phyloP scores from a whole-genome alignment of 2,888 invertebrate genomes.

The Noctua comes region DNA sequence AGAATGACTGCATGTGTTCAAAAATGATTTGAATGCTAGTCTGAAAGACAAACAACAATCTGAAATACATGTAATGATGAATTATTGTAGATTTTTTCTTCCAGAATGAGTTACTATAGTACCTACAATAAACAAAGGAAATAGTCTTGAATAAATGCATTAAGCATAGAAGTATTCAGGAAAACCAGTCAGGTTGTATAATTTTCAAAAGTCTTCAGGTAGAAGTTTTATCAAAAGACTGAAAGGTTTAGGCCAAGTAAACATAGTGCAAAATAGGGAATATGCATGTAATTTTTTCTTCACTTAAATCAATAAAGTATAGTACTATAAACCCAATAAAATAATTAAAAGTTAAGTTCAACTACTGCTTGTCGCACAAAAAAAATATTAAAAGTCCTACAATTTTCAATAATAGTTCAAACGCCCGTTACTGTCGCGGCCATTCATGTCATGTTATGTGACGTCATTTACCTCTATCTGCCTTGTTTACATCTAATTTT shows the following conservation, averaged over 20 bases:
- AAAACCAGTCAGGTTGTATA: background rate
- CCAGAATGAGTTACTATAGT: background rate
- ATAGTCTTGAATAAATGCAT: background rate
- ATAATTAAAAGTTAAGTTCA: too few species aligned
- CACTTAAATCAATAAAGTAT: too few species aligned
- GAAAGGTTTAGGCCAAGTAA: too few species aligned
- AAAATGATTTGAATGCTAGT: conserved; percentile 16
- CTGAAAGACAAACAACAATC: background rate
- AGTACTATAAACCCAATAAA: too few species aligned
- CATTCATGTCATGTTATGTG: too few species aligned
- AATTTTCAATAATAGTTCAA: too few species aligned
- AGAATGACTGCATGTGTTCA: background rate
- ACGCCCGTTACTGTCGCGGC: too few species aligned
- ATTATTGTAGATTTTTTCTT: background rate
- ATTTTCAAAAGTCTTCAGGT: background rate
- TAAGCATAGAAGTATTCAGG: background rate
- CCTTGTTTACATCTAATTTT: too few species aligned
- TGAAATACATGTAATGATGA: background rate
- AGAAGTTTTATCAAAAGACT: background rate
- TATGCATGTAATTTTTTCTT: too few species aligned
- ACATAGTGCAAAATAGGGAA: background rate
- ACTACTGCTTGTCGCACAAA: too few species aligned
- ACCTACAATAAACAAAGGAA: background rate
- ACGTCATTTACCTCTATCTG: too few species aligned
- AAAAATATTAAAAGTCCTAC: too few species aligned